A percentile compares a stretch with the other conserved stretches of the same genome.
phyloP scores from a whole-genome alignment of 2,113 vertebrate genomes.

The Serilophus lunatus region DNA sequence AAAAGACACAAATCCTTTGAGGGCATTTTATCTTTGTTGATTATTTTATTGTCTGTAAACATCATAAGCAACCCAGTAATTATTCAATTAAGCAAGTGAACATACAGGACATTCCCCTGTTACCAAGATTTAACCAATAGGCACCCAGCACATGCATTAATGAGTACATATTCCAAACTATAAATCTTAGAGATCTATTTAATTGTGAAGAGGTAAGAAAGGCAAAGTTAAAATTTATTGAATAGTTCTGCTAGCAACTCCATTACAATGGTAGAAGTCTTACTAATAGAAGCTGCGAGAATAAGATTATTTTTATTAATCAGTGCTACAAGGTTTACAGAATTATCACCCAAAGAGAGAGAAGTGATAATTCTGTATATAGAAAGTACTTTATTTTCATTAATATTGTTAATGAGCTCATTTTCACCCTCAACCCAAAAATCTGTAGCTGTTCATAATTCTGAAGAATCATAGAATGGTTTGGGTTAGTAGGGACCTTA shows the following conservation, averaged over 20 bases:
- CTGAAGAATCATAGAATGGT: neutral
- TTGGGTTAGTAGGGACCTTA: neutral
- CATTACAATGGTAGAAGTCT: neutral
- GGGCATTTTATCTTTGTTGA: slow-evolving; percentile 15
- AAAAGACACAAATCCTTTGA: neutral
- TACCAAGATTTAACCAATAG: slow-evolving; percentile 52
- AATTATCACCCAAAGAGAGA: neutral
- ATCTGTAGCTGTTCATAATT: neutral
- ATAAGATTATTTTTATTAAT: neutral
- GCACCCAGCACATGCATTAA: slow-evolving; percentile 45
- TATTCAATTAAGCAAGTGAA: slow-evolving; percentile 40
- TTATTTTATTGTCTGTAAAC: slow-evolving; percentile 66
- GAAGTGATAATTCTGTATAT: neutral
- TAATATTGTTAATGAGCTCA: neutral
- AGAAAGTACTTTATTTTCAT: neutral
- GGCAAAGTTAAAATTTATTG: slow-evolving; percentile 34
- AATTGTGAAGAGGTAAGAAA: slow-evolving; percentile 29
- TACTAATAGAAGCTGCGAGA: neutral
- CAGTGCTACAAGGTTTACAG: neutral
- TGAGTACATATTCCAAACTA: slow-evolving; percentile 13
- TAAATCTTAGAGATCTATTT: slow-evolving; percentile 19
- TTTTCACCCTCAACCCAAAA: neutral
- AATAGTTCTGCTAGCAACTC: neutral
- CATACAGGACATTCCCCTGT: slow-evolving; percentile 53
- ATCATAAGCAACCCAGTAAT: neutral